These are phyloP conservation scores for Hemibagrus wyckioides DNA, from an alignment of 2,113 vertebrate genomes.

Conservation along the genomic window DNA sequence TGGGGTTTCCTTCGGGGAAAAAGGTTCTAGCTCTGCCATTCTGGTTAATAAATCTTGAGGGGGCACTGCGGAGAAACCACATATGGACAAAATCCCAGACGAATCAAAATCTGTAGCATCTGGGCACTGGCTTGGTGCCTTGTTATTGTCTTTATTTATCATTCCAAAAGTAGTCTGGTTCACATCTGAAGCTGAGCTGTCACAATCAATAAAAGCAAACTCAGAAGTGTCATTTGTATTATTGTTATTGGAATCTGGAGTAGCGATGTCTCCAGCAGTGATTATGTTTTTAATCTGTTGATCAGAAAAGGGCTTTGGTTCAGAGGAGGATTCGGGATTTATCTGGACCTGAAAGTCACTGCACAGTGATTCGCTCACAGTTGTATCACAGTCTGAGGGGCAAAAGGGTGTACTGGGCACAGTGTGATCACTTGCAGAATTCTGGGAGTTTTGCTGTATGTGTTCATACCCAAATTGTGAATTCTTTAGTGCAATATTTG, in stretches of 20 bases:
- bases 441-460: constrained; percentile 22
- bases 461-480: constrained; percentile 12
- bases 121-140: neutral
- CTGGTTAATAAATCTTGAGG: constrained; percentile 28
- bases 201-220: constrained; percentile 74
- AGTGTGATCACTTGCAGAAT: constrained; percentile 39
- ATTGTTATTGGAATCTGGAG: constrained; percentile 71
- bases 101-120: neutral
- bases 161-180: constrained; percentile 35
- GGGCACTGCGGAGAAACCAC: neutral
- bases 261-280: constrained; percentile 51
- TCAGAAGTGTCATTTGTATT: constrained; percentile 66
- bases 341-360: constrained; percentile 43
- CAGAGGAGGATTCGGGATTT: constrained; percentile 32
- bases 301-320: neutral
- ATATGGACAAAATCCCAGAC: neutral
- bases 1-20: constrained; percentile 20
- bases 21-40: constrained; percentile 33
- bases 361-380: constrained; percentile 49
- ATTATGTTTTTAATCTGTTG: constrained; percentile 1
- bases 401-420: constrained; percentile 39
- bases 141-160: constrained; percentile 19
- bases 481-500: constrained; percentile 31
- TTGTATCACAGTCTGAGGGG: constrained; percentile 50
- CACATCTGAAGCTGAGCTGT: constrained; percentile 66